Evolutionary conservation across 2,888 invertebrate genomes (phyloP).

Genomic region (Coleophora flavipennella): DNA sequence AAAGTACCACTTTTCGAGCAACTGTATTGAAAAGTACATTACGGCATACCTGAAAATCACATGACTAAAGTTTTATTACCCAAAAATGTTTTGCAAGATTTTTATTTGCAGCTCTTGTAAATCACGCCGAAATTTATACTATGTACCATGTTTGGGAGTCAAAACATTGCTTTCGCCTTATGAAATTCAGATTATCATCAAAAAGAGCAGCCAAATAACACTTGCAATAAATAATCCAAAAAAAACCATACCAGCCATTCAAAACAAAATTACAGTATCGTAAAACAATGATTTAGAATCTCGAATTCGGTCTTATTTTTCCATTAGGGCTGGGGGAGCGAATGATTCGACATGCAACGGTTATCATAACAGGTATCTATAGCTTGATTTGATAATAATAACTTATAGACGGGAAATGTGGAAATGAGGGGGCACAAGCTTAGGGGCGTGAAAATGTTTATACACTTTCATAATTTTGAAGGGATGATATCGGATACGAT

Average conservation of each 20-base stretch:
- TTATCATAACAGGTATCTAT: conserved; percentile 63
- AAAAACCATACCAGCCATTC: conserved; percentile 10
- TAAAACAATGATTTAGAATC: conserved; percentile 64
- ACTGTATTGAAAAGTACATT: no score
- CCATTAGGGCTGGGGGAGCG: conserved; percentile 47
- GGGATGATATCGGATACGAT: conserved; percentile 61
- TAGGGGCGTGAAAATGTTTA: conserved; percentile 69
- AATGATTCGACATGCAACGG: conserved; percentile 44
- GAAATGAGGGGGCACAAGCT: conserved; percentile 47
- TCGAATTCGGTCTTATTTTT: conserved; percentile 53
- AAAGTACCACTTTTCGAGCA: no score
- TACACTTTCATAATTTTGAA: conserved; percentile 71
- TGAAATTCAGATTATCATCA: no score
- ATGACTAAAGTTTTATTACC: no score
- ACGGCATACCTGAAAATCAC: no score
- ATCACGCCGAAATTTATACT: no score
- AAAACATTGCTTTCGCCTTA: no score
- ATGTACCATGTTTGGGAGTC: no score
- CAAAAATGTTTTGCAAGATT: no score
- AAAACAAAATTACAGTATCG: conserved; percentile 50
- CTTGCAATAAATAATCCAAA: no score
- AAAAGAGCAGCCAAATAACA: no score
- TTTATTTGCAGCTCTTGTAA: no score
- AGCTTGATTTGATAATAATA: conserved; percentile 72
- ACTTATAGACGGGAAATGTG: conserved; percentile 53